These are phyloP conservation scores for Umimayanthus kanabou DNA, from an alignment of 92 coral and sea anemone genomes.

Conservation along the genomic window DNA sequence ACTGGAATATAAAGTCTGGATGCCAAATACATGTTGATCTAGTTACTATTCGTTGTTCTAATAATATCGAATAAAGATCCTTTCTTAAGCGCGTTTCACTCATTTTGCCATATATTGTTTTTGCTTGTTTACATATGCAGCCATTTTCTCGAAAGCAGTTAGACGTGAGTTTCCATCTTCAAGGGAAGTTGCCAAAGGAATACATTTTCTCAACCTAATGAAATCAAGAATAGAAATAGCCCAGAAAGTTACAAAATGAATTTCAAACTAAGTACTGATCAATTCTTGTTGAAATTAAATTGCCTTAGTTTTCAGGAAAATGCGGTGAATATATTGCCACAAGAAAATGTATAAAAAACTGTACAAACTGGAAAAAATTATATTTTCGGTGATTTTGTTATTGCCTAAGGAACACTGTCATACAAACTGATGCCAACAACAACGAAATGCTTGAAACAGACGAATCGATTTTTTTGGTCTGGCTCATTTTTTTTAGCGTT, in stretches of 20 bases:
- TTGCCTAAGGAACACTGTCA: no score
- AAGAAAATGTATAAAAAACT: not conserved
- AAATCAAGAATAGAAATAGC: not conserved
- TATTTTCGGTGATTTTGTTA: not conserved
- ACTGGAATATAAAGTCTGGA: not conserved
- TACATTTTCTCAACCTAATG: not conserved
- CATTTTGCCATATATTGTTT: not conserved
- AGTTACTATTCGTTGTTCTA: not conserved
- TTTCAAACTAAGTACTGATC: not conserved
- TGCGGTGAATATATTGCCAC: not conserved
- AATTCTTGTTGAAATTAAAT: no score
- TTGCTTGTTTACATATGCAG: not conserved
- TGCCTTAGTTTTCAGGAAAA: not conserved
- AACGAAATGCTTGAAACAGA: no score
- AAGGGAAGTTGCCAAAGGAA: not conserved
- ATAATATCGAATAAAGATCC: not conserved
- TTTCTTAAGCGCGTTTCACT: not conserved
- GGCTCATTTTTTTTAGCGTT: no score
- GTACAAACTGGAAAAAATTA: not conserved
- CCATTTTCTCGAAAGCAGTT: not conserved
- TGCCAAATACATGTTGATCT: not conserved
- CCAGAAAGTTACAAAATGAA: not conserved
- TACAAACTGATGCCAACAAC: no score
- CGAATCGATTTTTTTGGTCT: no score
- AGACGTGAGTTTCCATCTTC: not conserved